phyloP scores from a whole-genome alignment of 37 sponge, comb jelly and placozoan genomes.

The Cladorhizidae sp. region DNA sequence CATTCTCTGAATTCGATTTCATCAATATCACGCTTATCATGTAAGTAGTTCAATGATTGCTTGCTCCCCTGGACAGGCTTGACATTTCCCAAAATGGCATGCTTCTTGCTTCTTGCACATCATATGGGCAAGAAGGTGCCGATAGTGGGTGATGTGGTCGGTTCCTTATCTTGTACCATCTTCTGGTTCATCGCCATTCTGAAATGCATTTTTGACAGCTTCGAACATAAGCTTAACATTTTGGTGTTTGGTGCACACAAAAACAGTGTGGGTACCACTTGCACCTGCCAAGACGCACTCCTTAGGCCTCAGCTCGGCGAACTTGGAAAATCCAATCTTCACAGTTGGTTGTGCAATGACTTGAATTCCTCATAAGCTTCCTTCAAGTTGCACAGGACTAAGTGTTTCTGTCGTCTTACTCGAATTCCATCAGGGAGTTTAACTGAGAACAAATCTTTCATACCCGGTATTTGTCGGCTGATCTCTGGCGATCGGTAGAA shows the following conservation, averaged over 20 bases:
- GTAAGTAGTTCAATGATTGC: not conserved
- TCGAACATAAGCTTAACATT: conserved; percentile 18
- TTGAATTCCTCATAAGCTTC: conserved; percentile 48
- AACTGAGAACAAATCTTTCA: conserved; percentile 46
- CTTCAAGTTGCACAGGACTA: conserved; percentile 46
- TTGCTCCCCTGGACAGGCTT: conserved; percentile 24
- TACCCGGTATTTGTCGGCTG: conserved; percentile 60
- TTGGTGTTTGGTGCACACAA: conserved; percentile 64
- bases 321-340: conserved; percentile 61
- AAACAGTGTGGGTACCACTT: conserved; percentile 67
- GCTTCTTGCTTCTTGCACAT: conserved; percentile 40
- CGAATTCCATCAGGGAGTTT: conserved; percentile 3
- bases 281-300: conserved; percentile 60
- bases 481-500: conserved; percentile 15
- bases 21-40: conserved; percentile 39
- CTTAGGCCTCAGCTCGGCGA: conserved; percentile 46
- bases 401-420: conserved; percentile 34
- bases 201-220: not conserved
- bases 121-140: conserved; percentile 27
- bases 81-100: conserved; percentile 41
- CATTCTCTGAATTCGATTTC: conserved; percentile 37
- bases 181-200: too few relatives aligned
- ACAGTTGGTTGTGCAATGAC: conserved; percentile 16
- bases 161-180: too few relatives aligned
- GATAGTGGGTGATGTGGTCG: too few relatives aligned